phyloP scores from a whole-genome alignment of 2,797 vertebrate species.

The Enteromius afrohamiltoni region DNA sequence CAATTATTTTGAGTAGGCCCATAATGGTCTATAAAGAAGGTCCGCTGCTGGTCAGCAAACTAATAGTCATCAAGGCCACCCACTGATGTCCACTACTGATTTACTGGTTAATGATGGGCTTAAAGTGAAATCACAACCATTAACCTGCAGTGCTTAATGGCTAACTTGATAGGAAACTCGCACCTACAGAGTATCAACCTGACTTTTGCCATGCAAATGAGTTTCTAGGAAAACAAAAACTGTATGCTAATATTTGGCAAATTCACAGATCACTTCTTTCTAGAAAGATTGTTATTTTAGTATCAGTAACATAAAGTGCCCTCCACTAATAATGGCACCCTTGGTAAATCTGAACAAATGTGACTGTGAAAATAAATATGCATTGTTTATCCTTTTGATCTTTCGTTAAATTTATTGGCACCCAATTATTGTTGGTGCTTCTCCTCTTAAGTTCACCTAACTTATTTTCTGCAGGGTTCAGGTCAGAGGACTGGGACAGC shows the following conservation, averaged over 20 bases:
- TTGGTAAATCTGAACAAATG: too few relatives aligned
- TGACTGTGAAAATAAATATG: too few relatives aligned
- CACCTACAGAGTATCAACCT: background rate
- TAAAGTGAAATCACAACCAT: background rate
- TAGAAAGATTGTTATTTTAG: background rate
- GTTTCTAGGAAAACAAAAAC: background rate
- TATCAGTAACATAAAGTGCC: background rate
- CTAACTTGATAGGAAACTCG: background rate
- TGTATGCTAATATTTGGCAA: background rate
- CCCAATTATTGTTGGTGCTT: too few relatives aligned
- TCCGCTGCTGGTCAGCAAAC: conserved; percentile 20
- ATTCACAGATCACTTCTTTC: background rate
- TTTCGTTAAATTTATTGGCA: too few relatives aligned
- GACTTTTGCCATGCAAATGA: background rate
- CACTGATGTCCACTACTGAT: conserved; percentile 1
- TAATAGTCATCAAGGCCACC: background rate
- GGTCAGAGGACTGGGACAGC: too few relatives aligned
- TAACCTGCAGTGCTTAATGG: conserved; percentile 27
- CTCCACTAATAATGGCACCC: too few relatives aligned
- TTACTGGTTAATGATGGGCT: conserved; percentile 5
- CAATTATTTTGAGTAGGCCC: background rate
- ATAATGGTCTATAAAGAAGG: conserved; percentile 7
- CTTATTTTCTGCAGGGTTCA: too few relatives aligned
- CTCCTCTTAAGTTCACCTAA: too few relatives aligned
- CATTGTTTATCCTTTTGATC: too few relatives aligned